Evolutionary conservation across 2,113 vertebrate species (phyloP), one percentile per base, ranked within the genome.

Genomic region (Oenanthe melanoleuca): DNA sequence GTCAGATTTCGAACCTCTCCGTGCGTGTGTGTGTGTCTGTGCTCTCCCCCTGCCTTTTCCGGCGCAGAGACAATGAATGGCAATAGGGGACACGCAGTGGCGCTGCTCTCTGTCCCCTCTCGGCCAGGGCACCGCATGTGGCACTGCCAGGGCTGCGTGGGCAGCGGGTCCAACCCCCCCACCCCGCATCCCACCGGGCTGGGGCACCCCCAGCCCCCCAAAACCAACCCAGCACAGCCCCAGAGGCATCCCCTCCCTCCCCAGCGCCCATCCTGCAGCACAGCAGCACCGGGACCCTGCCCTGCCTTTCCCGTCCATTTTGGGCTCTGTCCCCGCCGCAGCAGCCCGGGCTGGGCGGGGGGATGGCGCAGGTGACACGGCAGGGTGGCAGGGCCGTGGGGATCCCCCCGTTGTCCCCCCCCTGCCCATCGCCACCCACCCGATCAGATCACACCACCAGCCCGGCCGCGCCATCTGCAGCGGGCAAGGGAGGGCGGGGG

Each of bases 401-500:
- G 49, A 73, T 69, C 34, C 45, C 83, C 45, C 42, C 23, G 12
- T 1, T 19, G 2, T 7, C 28, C 12, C 64, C 84, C 84, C 38
- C 26, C 26, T 29, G 52, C 8, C 55, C 67, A 70, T 29, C 93
- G 6, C 87, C 87, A 75, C 83, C 79, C 91, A 56, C 42, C 69
- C 74, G 52, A 73, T 95, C 89, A 92, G 34, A 37, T 37, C 34
- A 37, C 94, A 88, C 92, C 92, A 88, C 83, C 92, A 34, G 82
- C 69, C 61, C 78, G 53, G 81, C 63, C 92, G 81, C 94, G 72
- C 89, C 92, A 93, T 61, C 89, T 14, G 91, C 94, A 95, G 93
- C 69, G 69, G 33, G 5, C 53, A 83, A 52, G 78, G 82, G 87
- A 61, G 83, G 83, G 52, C 38, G 55, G 66, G 59, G 65, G 56